Conservation (phyloP, 2,888 invertebrate genomes). For the Gerosis bhagava region DNA sequence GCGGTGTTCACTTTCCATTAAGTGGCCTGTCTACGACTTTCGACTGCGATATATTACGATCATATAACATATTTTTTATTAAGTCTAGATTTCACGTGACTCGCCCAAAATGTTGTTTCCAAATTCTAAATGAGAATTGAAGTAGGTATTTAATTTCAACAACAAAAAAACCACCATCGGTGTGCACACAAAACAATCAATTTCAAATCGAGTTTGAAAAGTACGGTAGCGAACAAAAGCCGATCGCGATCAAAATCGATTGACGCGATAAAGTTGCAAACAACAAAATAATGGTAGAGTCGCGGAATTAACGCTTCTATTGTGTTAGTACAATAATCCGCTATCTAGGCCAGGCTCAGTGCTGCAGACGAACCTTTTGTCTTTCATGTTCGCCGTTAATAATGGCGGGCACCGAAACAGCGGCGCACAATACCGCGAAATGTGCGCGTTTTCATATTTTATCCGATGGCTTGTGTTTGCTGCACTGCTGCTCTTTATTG, state of each 20-base stretch:
- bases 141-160: not conserved
- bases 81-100: no score
- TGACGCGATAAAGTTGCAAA: constrained; percentile 78
- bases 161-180: constrained; percentile 2
- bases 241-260: constrained; percentile 65
- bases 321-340: constrained; percentile 82
- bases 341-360: constrained; percentile 82
- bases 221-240: constrained; percentile 45
- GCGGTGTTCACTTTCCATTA: no score
- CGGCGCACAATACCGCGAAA: constrained; percentile 82
- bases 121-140: not conserved
- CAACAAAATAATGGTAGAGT: constrained; percentile 79
- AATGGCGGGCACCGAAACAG: constrained; percentile 82
- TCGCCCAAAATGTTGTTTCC: no score
- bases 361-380: constrained; percentile 82
- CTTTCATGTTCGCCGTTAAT: constrained; percentile 82
- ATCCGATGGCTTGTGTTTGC: no score
- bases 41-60: no score
- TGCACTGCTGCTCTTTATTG: no score
- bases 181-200: constrained; percentile 12
- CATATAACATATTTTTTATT: no score
- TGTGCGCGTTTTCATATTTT: no score
- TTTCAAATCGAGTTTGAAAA: constrained; percentile 20
- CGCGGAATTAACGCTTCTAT: constrained; percentile 81
- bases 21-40: no score